Conservation (phyloP, 2,888 invertebrate genomes). For the Endotricha flammealis region DNA sequence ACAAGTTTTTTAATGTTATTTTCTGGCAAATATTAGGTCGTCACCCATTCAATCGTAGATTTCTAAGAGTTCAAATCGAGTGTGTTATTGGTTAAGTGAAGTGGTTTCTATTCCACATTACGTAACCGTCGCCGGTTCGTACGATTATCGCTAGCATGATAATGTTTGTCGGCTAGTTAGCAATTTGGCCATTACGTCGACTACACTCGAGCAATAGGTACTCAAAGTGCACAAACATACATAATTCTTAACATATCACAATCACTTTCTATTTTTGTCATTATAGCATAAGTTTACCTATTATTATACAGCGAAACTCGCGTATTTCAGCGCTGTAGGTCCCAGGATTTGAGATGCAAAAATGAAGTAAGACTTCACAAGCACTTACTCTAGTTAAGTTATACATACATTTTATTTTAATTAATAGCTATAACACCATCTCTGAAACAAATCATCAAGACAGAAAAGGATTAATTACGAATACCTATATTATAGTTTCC, state of each 20-base stretch:
- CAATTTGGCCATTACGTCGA: conserved; percentile 11
- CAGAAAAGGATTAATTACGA: too few species aligned
- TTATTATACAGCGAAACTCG: too few species aligned
- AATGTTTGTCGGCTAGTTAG: conserved; percentile 28
- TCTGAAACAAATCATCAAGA: too few species aligned
- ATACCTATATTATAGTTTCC: too few species aligned
- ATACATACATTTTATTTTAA: too few species aligned
- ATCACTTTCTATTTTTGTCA: conserved; percentile 35
- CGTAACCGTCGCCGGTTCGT: conserved; percentile 25
- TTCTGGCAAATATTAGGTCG: conserved; percentile 2
- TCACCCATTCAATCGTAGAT: background rate
- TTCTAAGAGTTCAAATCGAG: background rate
- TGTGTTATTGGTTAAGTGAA: background rate
- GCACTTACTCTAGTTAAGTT: too few species aligned
- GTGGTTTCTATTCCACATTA: conserved; percentile 26
- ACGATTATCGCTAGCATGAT: conserved; percentile 30
- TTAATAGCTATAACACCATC: too few species aligned
- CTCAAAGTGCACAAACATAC: background rate
- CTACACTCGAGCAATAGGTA: background rate
- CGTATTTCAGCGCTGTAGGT: too few species aligned
- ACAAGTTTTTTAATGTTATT: background rate
- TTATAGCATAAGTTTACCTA: too few species aligned
- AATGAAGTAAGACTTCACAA: too few species aligned
- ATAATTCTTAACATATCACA: too few species aligned
- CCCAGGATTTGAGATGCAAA: too few species aligned